phyloP scores from a whole-genome alignment of 2,888 invertebrate genomes.

The Hydroisotoma schaefferi region DNA sequence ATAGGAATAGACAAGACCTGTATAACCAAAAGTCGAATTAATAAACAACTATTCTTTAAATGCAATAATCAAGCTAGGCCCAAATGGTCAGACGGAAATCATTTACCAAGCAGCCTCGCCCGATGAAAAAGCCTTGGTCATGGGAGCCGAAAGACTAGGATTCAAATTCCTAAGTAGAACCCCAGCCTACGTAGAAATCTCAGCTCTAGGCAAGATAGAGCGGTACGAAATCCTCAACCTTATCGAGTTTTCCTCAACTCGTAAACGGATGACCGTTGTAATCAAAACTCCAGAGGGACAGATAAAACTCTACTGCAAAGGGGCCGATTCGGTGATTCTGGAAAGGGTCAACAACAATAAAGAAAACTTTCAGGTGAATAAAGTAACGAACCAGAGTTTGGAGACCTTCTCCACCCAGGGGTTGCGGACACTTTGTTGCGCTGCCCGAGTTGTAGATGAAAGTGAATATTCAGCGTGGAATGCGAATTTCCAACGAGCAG shows the following conservation, averaged over 20 bases:
- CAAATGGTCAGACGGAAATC: too few species aligned
- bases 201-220: constrained; percentile 65
- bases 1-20: constrained; percentile 78
- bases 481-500: constrained; percentile 78
- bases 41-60: constrained; percentile 24
- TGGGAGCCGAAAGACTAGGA: constrained; percentile 82
- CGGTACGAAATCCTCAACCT: constrained; percentile 81
- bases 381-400: constrained; percentile 70
- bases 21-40: too few species aligned
- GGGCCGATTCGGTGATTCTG: constrained; percentile 77
- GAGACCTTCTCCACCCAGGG: constrained; percentile 90
- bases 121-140: constrained; percentile 68
- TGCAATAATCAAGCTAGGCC: neutral
- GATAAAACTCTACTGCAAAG: constrained; percentile 48
- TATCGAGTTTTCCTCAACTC: constrained; percentile 84
- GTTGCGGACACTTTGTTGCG: constrained; percentile 89
- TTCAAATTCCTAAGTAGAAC: constrained; percentile 80
- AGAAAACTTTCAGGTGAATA: constrained; percentile 27
- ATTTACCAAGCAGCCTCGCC: constrained; percentile 9
- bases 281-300: constrained; percentile 74
- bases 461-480: constrained; percentile 79
- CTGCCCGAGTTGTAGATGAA: constrained; percentile 73
- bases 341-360: constrained; percentile 55
- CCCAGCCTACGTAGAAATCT: constrained; percentile 75
- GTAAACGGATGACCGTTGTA: constrained; percentile 96